Evolutionary conservation across 1,140 invertebrate species (phyloP), one percentile per base, ranked within the genome.

Genomic region (Bombus pyrosoma): DNA sequence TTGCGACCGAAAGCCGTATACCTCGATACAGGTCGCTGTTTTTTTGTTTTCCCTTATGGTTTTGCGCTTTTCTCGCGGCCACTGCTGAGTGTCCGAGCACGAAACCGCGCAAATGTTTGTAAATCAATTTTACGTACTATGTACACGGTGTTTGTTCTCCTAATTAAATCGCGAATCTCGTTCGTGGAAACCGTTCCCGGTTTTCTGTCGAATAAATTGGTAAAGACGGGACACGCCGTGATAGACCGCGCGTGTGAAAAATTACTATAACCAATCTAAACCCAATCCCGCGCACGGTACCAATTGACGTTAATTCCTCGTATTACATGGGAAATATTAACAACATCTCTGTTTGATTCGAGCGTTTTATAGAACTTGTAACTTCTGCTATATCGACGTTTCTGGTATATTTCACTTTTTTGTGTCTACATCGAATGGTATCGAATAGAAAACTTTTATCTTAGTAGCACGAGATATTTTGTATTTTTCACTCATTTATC

Each of bases 21-120:
- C 68, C n/a, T 28, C 57, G 57, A 1, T 39, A 18, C 47, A 22
- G 47, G 15, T 3, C 62, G 22, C 15, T 57, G 18, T 87, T 81
- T 39, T 47, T 79, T 73, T 62, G 37, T 47, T 41, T 78, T 68
- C 4, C 68, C 39, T 62, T 3, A 8, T 18, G 22, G 39, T 62
- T 69, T 81, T 77, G 43, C 39, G 47, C 47, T 62, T 41, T 59
- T 85, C 80, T 85, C 87, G 83, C 47, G 28, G 43, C 25, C 22
- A n/a, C 10, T 13, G 71, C 43, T 32, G 72, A 78, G 59, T 78
- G 59, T 64, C 41, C 73, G 37, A 64, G 77, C 73, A 76, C 86
- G 59, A 88, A 76, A 88, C 73, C 73, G 18, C 32, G 53, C 68
- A 77, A 89, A 89, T 85, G 77, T 85, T 80, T 85, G 83, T 72